These are phyloP conservation scores for Brachyhypopomus gauderio DNA, from an alignment of 2,113 vertebrate species.

Conservation along the genomic window DNA sequence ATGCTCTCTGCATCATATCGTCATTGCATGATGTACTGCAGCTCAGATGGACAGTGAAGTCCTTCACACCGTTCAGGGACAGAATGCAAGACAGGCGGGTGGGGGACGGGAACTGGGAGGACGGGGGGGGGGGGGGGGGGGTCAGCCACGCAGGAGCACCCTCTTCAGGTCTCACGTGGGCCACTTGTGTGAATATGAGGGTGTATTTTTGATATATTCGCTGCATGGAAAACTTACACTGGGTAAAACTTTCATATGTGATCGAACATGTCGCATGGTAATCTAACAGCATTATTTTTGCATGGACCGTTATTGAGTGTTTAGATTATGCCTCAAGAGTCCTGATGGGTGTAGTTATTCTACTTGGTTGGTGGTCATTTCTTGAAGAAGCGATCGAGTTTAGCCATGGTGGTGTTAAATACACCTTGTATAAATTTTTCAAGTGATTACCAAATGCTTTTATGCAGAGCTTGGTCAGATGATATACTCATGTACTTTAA, in stretches of 20 bases:
- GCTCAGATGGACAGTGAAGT: conserved; percentile 30
- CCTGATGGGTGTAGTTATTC: neutral
- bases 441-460: neutral
- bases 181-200: neutral
- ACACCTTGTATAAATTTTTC: neutral
- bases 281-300: conserved; percentile 39
- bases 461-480: neutral
- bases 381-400: neutral
- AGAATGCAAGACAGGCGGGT: neutral
- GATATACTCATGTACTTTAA: neutral
- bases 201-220: conserved; percentile 37
- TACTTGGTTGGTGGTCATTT: neutral
- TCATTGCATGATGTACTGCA: conserved; percentile 66
- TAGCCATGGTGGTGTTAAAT: neutral
- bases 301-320: conserved; percentile 38
- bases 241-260: neutral
- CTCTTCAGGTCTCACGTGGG: neutral
- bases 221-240: conserved; percentile 46
- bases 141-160: neutral
- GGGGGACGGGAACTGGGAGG: too few relatives aligned
- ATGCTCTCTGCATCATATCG: conserved; percentile 73
- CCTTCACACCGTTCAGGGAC: conserved; percentile 10
- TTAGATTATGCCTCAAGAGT: neutral
- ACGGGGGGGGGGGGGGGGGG: neutral
- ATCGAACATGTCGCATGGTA: conserved; percentile 40